phyloP scores from a whole-genome alignment of 2,888 invertebrate species.

The Homarus gammarus region DNA sequence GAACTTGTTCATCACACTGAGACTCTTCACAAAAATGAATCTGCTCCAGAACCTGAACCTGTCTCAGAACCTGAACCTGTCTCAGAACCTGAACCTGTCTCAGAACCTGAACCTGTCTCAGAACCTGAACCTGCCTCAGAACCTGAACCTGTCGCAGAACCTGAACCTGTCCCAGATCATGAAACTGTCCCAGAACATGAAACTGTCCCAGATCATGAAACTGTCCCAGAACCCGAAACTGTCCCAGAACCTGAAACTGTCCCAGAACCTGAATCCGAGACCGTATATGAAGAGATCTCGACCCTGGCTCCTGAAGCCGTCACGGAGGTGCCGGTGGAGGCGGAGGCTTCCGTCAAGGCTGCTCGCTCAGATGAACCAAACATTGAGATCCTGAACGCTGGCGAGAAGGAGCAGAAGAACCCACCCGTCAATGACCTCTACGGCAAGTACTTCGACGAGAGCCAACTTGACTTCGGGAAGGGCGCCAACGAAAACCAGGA shows the following conservation, averaged over 20 bases:
- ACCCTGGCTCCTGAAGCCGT: neutral
- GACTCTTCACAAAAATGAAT: neutral
- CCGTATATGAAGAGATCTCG: neutral
- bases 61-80: neutral
- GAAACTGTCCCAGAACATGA: neutral
- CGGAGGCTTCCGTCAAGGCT: neutral
- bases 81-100: conserved; percentile 29
- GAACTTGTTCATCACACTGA: no score
- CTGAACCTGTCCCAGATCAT: neutral
- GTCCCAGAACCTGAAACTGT: conserved; percentile 26
- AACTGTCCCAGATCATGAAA: neutral
- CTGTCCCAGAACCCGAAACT: neutral
- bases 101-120: conserved; percentile 2
- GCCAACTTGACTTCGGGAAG: conserved; percentile 51
- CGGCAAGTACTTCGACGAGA: conserved; percentile 68
- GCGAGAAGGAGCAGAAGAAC: neutral
- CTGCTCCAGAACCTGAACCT: neutral
- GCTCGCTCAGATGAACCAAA: conserved; percentile 8
- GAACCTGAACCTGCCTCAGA: conserved; percentile 26
- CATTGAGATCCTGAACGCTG: conserved; percentile 48
- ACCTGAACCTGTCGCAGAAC: neutral
- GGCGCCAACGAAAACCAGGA: conserved; percentile 42
- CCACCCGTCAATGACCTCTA: conserved; percentile 67
- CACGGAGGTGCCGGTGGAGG: neutral
- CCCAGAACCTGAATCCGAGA: neutral